Conservation (phyloP, 2,797 vertebrate species). For the Paguma larvata region DNA sequence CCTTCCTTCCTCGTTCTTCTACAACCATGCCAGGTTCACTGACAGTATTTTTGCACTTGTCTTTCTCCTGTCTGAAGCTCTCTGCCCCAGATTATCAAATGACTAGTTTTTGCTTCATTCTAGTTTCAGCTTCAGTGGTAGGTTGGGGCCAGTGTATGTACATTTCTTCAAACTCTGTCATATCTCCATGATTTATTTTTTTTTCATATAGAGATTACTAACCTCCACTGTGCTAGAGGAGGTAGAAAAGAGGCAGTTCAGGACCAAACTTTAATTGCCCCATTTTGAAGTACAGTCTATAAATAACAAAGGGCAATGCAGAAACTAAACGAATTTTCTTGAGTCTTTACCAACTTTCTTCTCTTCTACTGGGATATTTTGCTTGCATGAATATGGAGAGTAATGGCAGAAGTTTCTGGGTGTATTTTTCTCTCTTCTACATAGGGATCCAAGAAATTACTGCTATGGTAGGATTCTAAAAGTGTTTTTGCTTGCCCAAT, state of each 20-base stretch:
- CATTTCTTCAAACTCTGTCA: neutral
- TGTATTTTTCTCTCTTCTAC: neutral
- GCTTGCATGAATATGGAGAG: neutral
- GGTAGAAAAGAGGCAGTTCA: neutral
- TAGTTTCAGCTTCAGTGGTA: neutral
- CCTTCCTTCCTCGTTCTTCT: neutral
- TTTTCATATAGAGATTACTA: neutral
- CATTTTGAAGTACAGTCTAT: neutral
- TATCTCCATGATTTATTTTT: neutral
- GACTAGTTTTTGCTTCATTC: neutral
- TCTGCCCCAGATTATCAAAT: neutral
- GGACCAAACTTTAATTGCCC: neutral
- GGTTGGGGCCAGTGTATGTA: too few species aligned
- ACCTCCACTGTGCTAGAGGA: neutral
- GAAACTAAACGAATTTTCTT: neutral
- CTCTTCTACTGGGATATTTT: neutral
- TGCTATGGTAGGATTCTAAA: too few species aligned
- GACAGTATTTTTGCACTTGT: neutral
- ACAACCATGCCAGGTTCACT: fast-evolving
- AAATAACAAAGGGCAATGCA: neutral
- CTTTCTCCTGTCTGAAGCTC: neutral
- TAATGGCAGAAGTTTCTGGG: neutral
- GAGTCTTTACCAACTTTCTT: neutral
- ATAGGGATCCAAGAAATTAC: neutral
- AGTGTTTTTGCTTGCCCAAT: neutral